A percentile compares a stretch with the other conserved stretches of the same genome.
Evolutionary conservation across 1,140 invertebrate species (phyloP).

Genomic region (Epicauta chinensis): DNA sequence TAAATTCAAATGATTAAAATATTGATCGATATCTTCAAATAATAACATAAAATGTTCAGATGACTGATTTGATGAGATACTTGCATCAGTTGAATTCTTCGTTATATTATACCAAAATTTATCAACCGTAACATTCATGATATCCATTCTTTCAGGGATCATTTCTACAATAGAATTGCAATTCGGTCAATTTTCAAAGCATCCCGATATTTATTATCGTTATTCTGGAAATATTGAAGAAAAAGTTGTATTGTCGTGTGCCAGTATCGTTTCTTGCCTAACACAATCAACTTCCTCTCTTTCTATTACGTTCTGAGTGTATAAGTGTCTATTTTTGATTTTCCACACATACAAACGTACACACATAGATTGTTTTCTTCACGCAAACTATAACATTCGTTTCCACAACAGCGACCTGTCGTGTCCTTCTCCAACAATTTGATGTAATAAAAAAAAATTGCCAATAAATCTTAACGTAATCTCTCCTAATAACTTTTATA

Average conservation of each 20-base stretch:
- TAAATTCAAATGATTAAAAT: conserved; percentile 36
- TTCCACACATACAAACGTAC: no score
- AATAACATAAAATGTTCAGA: conserved; percentile 33
- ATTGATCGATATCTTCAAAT: conserved; percentile 40
- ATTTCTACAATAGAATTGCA: conserved; percentile 14
- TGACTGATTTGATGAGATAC: conserved; percentile 20
- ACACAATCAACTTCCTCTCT: conserved; percentile 20
- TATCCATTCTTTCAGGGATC: conserved; percentile 15
- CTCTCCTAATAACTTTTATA: conserved; percentile 9
- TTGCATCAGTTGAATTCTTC: conserved; percentile 5
- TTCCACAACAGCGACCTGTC: no score
- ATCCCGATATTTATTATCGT: conserved; percentile 6
- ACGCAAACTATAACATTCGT: no score
- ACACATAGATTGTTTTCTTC: no score
- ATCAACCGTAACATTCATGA: conserved; percentile 12
- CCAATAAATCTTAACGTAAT: conserved; percentile 6
- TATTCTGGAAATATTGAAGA: conserved; percentile 3
- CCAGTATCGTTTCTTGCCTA: not conserved
- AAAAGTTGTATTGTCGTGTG: conserved; percentile 5
- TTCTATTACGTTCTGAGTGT: no score
- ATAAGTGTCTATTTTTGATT: no score
- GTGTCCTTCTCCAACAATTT: no score
- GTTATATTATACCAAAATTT: conserved; percentile 27
- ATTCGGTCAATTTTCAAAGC: conserved; percentile 12
- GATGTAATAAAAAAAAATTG: not conserved